Conservation (phyloP, 23 tunicate genomes). For the Oikopleura vanhoeffeni region DNA sequence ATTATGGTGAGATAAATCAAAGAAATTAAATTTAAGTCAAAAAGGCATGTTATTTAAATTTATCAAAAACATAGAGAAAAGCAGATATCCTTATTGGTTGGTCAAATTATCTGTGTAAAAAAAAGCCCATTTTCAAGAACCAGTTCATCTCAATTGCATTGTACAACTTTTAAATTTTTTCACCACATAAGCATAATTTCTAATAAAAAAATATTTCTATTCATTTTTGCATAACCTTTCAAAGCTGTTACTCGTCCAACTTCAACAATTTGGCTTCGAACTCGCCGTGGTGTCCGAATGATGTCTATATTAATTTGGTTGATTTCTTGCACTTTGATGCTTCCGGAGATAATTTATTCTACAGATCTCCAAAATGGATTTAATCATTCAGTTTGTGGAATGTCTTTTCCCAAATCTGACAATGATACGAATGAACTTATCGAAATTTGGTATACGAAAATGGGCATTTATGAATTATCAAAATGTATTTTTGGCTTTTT, state of each 20-base stretch:
- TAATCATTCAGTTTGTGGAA: not conserved
- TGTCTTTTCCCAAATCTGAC: not conserved
- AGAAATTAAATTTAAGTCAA: no score
- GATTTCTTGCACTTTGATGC: not conserved
- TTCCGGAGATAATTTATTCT: not conserved
- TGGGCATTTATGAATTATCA: not conserved
- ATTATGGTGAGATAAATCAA: no score
- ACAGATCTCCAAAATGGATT: not conserved
- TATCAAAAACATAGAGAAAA: no score
- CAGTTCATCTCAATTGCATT: no score
- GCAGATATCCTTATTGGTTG: no score
- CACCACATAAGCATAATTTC: no score
- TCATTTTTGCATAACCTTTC: no score
- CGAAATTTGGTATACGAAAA: not conserved
- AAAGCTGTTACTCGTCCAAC: not conserved
- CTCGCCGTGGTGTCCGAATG: not conserved
- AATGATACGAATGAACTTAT: not conserved
- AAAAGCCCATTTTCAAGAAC: no score
- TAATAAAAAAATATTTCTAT: no score
- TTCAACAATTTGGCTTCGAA: not conserved
- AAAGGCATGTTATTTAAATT: no score
- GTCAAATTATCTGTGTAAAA: no score
- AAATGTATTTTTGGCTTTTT: not conserved
- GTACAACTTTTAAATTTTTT: no score
- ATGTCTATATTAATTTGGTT: not conserved